Percentiles rank a stretch among this genome's conserved stretches.
These are phyloP conservation scores for Tragelaphus buxtoni DNA, from an alignment of 2,113 vertebrate genomes.

Conservation along the genomic window DNA sequence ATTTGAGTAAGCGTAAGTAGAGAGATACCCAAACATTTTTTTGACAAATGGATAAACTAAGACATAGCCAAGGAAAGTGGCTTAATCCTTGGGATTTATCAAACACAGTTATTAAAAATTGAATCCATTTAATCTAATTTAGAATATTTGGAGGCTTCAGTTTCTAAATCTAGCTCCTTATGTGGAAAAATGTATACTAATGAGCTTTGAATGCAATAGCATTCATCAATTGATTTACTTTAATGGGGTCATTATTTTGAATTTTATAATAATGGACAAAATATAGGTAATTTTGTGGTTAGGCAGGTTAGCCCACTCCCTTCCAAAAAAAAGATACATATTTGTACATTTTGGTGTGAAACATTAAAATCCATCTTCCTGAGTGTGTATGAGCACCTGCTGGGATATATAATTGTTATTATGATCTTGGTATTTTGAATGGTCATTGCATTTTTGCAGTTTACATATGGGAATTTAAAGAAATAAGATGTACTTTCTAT, in stretches of 20 bases:
- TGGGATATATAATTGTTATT: neutral
- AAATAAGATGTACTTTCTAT: neutral
- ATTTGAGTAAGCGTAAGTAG: neutral
- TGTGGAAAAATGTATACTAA: neutral
- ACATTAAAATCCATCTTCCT: neutral
- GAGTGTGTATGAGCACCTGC: neutral
- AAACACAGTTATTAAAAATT: neutral
- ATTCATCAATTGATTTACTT: neutral
- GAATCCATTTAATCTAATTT: neutral
- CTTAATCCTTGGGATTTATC: neutral
- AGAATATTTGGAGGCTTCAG: neutral
- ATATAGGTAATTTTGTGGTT: neutral
- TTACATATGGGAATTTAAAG: conserved; percentile 10
- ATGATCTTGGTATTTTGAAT: neutral
- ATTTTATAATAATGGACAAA: neutral
- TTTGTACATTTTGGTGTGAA: neutral
- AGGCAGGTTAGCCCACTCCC: neutral
- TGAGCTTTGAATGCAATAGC: neutral
- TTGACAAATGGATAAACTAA: neutral
- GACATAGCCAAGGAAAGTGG: neutral
- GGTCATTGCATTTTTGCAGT: neutral
- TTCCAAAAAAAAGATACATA: neutral
- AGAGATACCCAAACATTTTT: neutral
- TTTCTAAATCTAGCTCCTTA: neutral
- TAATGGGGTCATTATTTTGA: neutral